A percentile compares a stretch with the other conserved stretches of the same genome.
phyloP scores from a whole-genome alignment of 1,140 invertebrate genomes.

The Caenorhabditis remanei region DNA sequence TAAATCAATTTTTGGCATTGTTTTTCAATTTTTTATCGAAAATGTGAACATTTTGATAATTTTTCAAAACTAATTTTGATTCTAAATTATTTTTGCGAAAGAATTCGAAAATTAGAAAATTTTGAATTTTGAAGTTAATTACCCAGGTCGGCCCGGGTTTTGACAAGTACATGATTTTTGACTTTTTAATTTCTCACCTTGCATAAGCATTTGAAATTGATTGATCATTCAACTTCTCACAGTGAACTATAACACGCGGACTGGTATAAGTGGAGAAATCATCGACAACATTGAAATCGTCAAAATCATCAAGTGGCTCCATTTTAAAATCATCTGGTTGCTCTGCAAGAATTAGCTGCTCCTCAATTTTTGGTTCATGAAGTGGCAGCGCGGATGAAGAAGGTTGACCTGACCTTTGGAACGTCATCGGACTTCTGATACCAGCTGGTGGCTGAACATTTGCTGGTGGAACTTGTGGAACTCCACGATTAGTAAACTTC shows the following conservation, averaged over 20 bases:
- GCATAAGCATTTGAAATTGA: not conserved
- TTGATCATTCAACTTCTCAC: not conserved
- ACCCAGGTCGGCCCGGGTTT: too few species aligned
- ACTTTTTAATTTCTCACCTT: not conserved
- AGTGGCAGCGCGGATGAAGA: too few species aligned
- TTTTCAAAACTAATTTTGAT: too few species aligned
- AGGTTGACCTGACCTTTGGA: not conserved
- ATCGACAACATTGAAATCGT: not conserved
- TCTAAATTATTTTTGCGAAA: too few species aligned
- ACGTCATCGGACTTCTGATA: not conserved
- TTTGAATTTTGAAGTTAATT: too few species aligned
- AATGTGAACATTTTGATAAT: too few species aligned
- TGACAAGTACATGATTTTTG: too few species aligned
- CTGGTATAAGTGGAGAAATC: not conserved
- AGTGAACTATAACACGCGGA: not conserved
- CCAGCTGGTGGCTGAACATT: not conserved
- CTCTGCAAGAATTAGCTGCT: not conserved
- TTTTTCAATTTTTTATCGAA: too few species aligned
- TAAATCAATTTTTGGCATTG: too few species aligned
- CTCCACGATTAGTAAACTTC: not conserved
- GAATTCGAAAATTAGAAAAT: too few species aligned
- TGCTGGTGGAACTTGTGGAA: not conserved
- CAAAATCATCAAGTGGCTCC: conserved; percentile 8
- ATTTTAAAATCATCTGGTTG: not conserved
- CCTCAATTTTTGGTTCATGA: not conserved